These are phyloP conservation scores for Lonchura striata DNA, from an alignment of 2,113 vertebrate species.

Conservation along the genomic window DNA sequence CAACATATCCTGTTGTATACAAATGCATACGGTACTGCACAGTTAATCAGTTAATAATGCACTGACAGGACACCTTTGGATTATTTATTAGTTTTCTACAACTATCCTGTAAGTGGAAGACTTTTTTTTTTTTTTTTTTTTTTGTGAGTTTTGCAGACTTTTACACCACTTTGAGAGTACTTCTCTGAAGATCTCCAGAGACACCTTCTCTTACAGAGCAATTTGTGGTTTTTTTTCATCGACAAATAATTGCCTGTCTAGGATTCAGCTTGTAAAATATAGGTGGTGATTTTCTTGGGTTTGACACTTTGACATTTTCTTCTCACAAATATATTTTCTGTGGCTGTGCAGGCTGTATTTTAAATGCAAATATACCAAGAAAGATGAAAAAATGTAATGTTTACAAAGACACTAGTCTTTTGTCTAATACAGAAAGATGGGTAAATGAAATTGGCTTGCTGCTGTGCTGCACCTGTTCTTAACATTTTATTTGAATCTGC, in stretches of 20 bases:
- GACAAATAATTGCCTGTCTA: not conserved
- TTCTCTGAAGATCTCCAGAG: not conserved
- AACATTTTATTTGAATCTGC: not conserved
- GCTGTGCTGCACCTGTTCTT: conserved; percentile 13
- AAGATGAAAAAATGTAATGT: not conserved
- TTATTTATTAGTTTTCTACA: not conserved
- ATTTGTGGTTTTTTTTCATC: not conserved
- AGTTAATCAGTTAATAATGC: not conserved
- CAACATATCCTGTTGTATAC: not conserved
- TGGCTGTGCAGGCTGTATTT: not conserved
- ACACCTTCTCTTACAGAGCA: not conserved
- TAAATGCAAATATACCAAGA: not conserved
- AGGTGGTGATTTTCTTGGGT: not conserved
- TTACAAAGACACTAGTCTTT: not conserved
- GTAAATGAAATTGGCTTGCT: not conserved
- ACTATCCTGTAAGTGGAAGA: not conserved
- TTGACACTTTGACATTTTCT: not conserved
- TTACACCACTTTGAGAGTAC: not conserved
- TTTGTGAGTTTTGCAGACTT: not conserved
- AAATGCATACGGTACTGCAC: not conserved
- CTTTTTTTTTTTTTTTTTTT: not conserved
- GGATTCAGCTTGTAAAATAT: not conserved
- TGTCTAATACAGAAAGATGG: not conserved
- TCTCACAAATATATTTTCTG: not conserved
- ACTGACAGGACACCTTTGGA: not conserved